These are phyloP conservation scores for Syrmaticus mikado DNA, from an alignment of 2,113 vertebrate genomes.

Conservation along the genomic window DNA sequence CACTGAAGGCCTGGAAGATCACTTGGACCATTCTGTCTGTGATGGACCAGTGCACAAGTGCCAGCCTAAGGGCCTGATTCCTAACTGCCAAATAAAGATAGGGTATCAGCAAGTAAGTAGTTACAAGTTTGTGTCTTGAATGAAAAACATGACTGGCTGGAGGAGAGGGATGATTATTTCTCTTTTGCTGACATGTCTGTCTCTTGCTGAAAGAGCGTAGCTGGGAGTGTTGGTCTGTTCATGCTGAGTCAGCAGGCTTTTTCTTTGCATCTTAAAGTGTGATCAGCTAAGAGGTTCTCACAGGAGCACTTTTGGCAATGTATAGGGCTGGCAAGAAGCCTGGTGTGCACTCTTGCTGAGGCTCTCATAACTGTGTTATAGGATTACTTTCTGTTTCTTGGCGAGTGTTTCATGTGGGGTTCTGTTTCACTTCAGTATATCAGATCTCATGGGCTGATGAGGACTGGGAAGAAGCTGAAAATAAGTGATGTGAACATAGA, in stretches of 20 bases:
- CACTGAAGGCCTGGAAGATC: background rate
- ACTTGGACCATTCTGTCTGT: background rate
- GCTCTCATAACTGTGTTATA: background rate
- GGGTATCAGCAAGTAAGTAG: background rate
- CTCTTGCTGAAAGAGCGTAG: background rate
- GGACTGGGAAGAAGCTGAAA: no score
- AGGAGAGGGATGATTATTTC: background rate
- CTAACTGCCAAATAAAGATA: background rate
- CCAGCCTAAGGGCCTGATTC: background rate
- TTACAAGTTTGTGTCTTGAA: background rate
- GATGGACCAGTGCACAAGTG: background rate
- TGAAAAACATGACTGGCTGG: background rate
- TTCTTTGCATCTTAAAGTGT: background rate
- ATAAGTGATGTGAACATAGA: background rate
- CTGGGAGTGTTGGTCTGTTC: background rate
- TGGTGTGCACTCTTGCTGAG: background rate
- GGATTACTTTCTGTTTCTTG: background rate
- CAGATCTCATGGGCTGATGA: background rate
- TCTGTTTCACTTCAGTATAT: background rate
- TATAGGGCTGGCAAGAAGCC: background rate
- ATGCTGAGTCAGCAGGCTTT: background rate
- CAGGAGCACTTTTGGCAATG: background rate
- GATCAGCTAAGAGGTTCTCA: background rate
- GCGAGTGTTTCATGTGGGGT: background rate
- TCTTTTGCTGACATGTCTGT: background rate